Percentiles rank a stretch among this genome's conserved stretches.
Conservation (phyloP, 2,113 vertebrate species). For the Crotalus helleri region DNA sequence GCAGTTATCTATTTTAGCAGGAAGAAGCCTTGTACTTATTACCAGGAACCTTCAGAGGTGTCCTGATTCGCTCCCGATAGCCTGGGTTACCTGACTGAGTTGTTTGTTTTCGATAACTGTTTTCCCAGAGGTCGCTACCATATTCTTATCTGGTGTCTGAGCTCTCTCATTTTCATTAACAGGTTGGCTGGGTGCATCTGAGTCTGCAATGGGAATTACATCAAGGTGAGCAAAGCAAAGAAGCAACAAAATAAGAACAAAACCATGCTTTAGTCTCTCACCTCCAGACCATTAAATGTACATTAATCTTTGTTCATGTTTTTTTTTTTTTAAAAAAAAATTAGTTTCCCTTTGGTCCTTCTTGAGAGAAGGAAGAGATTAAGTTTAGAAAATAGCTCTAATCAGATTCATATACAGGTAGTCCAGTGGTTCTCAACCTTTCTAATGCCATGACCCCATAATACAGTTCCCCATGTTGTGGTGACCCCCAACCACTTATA, state of each 20-base stretch:
- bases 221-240: slow-evolving; percentile 4
- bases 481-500: no score
- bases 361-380: background rate
- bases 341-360: background rate
- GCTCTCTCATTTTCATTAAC: slow-evolving; percentile 71
- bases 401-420: background rate
- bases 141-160: slow-evolving; percentile 60
- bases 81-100: slow-evolving; percentile 59
- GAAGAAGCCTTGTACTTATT: slow-evolving; percentile 12
- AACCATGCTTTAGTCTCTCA: slow-evolving; percentile 43
- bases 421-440: no score
- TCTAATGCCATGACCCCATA: no score
- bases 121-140: slow-evolving; percentile 62
- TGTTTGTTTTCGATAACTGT: slow-evolving; percentile 60
- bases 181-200: slow-evolving; percentile 63
- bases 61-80: slow-evolving; percentile 16
- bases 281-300: slow-evolving; percentile 39
- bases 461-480: no score
- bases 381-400: background rate
- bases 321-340: background rate
- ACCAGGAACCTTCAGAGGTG: background rate
- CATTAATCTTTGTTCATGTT: background rate
- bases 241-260: slow-evolving; percentile 2
- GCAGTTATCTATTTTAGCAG: background rate
- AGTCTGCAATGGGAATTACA: slow-evolving; percentile 53